Evolutionary conservation across 2,797 vertebrate genomes (phyloP).

Genomic region (Hypotaenidia okinawae): DNA sequence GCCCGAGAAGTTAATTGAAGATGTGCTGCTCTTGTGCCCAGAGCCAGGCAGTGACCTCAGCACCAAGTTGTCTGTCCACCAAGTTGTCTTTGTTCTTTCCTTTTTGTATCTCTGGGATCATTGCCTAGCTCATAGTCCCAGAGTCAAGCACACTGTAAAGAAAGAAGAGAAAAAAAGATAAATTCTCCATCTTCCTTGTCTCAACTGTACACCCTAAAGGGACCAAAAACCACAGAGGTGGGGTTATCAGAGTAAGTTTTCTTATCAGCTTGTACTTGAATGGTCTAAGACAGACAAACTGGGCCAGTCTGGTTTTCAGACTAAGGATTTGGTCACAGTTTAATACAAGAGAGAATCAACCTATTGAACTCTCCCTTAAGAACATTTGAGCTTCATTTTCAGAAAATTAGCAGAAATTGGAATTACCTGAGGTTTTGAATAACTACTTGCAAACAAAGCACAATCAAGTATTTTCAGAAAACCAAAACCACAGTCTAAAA

Average conservation of each 20-base stretch:
- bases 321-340: not conserved
- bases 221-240: not conserved
- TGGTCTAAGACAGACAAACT: not conserved
- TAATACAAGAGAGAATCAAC: not conserved
- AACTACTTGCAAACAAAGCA: not conserved
- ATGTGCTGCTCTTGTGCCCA: not conserved
- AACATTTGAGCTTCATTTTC: not conserved
- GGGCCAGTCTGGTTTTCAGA: not conserved
- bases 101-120: not conserved
- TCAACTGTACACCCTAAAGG: not conserved
- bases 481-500: not conserved
- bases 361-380: not conserved
- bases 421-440: not conserved
- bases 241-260: not conserved
- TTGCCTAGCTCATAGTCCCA: not conserved
- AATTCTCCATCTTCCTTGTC: not conserved
- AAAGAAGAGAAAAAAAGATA: not conserved
- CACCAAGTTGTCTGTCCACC: accelerated
- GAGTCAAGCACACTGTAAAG: accelerated
- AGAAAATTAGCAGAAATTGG: not conserved
- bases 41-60: not conserved
- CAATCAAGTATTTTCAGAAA: not conserved
- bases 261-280: not conserved
- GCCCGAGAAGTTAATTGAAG: not conserved
- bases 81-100: not conserved